Base-by-base conservation (phyloP, 2,797 vertebrate genomes). In the Pseudochirops corinnae region DNA sequence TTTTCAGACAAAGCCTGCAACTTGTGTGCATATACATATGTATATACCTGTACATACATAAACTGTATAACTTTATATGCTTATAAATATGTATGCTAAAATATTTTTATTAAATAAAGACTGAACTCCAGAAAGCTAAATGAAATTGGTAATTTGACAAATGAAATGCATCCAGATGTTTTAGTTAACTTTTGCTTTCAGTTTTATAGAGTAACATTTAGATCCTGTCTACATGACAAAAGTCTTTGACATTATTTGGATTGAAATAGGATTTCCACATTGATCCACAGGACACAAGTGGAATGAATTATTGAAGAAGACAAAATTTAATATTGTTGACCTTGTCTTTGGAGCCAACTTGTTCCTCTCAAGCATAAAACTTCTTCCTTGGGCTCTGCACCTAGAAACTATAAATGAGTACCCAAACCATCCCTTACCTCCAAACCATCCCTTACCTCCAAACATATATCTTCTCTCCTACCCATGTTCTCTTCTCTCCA, bases 61-160 rank as follows among this genome's bases (percentile, higher is more conserved):
- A 93, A 94, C 33, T 95, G 92, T 52, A 94, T 96, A 95, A 97
- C 91, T 95, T 87, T 2, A 91, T 90, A 62, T 97, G 29, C 91
- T 96, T 95, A 95, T 93, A 96, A 97, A 97, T 96, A 98, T 90
- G 67, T 67, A 97, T 91, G 91, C 39, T 1, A 58, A 94, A 90
- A 4, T 52, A 0, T 0, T 21, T 87, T 58, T 96, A 92, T 93
- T 93, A 96, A 97, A 91, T 95, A 90, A 95, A 91, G 9, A 5
- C n/a, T 58, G 33, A 95, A 95, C 93, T 58, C 11, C 18, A 29
- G 57, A 58, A 91, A 93, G 55, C 0, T 74, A 60, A 60, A 50
- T 0, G 94, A 95, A 94, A 90, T 0, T 9, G 96, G 28, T 93
- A 55, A 94, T 56, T 90, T 97, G 95, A 96, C 94, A 96, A 93